These are phyloP conservation scores for Cryptocephalus moraei DNA, from an alignment of 2,888 invertebrate species.

Conservation along the genomic window DNA sequence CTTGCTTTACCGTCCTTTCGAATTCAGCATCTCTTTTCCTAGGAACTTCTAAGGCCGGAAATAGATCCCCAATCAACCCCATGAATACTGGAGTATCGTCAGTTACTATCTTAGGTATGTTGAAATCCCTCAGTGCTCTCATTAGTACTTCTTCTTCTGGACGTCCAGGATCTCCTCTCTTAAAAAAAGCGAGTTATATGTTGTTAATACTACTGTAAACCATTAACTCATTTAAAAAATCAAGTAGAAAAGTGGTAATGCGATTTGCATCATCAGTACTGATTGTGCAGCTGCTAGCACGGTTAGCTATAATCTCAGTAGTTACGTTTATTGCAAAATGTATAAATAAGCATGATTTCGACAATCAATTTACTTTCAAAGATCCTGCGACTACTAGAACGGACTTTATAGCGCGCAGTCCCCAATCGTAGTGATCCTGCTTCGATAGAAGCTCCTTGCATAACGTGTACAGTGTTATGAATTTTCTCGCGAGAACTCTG, in stretches of 20 bases:
- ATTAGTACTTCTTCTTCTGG: slow-evolving; percentile 96
- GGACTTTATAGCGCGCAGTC: slow-evolving; percentile 89
- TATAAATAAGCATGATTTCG: too few relatives aligned
- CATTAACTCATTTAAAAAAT: too few relatives aligned
- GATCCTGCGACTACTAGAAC: slow-evolving; percentile 94
- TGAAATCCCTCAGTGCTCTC: slow-evolving; percentile 92
- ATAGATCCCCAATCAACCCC: slow-evolving; percentile 92
- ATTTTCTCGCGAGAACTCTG: slow-evolving; percentile 83
- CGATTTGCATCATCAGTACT: too few relatives aligned
- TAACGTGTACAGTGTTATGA: slow-evolving; percentile 88
- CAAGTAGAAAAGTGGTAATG: too few relatives aligned
- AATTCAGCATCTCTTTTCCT: slow-evolving; percentile 89
- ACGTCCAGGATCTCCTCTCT: slow-evolving; percentile 86
- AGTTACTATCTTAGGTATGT: slow-evolving; percentile 90
- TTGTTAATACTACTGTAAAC: neutral
- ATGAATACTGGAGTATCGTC: slow-evolving; percentile 95
- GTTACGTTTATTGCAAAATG: too few relatives aligned
- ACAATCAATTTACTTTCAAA: slow-evolving; percentile 56
- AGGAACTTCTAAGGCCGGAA: slow-evolving; percentile 92
- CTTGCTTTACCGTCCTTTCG: slow-evolving; percentile 88
- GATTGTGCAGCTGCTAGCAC: too few relatives aligned
- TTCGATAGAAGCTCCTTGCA: slow-evolving; percentile 91
- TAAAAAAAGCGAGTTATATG: neutral
- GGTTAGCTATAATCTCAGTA: too few relatives aligned
- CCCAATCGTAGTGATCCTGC: slow-evolving; percentile 98